A percentile compares a stretch with the other conserved stretches of the same genome.
These are phyloP conservation scores for Aspidoscelis tigris DNA, from an alignment of 2,113 vertebrate genomes.

Conservation along the genomic window DNA sequence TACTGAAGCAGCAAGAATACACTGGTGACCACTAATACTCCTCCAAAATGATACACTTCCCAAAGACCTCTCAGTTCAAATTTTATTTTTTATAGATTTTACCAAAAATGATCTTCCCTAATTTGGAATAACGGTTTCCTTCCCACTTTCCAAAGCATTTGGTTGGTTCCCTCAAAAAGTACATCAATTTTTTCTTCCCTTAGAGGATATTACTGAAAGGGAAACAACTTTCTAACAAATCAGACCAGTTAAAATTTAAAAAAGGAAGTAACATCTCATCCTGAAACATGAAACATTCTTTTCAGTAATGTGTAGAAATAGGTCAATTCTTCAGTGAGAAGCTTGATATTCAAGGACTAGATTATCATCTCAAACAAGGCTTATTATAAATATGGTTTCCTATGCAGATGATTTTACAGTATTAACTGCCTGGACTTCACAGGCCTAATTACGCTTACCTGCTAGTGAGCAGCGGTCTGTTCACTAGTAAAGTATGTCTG, in stretches of 20 bases:
- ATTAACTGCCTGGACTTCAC: neutral
- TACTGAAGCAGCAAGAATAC: no score
- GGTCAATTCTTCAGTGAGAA: neutral
- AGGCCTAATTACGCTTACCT: no score
- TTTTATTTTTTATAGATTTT: slow-evolving; percentile 8
- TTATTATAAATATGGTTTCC: neutral
- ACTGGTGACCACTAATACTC: neutral
- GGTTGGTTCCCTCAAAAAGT: slow-evolving; percentile 1
- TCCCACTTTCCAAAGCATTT: neutral
- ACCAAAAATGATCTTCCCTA: neutral
- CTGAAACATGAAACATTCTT: neutral
- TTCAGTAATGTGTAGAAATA: slow-evolving; percentile 4
- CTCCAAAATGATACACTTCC: neutral
- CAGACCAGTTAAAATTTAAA: neutral
- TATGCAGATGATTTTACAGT: neutral
- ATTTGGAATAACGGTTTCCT: slow-evolving; percentile 21
- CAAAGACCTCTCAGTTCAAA: neutral
- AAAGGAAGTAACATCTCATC: neutral
- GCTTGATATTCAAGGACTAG: neutral
- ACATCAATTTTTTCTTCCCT: neutral
- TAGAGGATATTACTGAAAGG: neutral
- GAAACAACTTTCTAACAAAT: neutral
- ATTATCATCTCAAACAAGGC: neutral
- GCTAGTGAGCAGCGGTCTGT: no score
- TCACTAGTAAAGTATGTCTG: no score